Conservation (phyloP, 2,888 invertebrate species). For the Capitulum mitella region DNA sequence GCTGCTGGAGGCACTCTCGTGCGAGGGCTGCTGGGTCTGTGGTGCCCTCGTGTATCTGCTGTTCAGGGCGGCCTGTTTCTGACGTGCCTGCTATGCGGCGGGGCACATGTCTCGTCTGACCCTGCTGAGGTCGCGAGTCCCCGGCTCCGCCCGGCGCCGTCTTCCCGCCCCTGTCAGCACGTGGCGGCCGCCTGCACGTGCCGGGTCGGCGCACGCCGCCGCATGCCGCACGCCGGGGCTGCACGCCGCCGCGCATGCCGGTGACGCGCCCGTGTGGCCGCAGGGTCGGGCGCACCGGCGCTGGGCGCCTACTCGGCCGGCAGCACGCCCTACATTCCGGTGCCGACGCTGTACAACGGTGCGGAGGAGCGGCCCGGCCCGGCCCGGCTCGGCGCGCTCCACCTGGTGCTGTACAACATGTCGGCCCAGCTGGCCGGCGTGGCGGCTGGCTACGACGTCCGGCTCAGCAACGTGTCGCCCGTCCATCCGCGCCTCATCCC, state of each 20-base stretch:
- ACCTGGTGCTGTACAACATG: slow-evolving; percentile 73
- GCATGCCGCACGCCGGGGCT: background rate
- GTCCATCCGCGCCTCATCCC: slow-evolving; percentile 72
- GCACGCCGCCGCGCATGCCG: background rate
- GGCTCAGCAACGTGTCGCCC: slow-evolving; percentile 76
- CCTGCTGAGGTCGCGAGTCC: no score
- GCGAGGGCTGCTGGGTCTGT: no score
- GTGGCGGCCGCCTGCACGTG: background rate
- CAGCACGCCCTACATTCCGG: slow-evolving; percentile 51
- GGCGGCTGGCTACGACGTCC: slow-evolving; percentile 84
- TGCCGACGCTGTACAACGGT: slow-evolving; percentile 67
- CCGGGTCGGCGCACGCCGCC: background rate
- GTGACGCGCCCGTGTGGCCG: background rate
- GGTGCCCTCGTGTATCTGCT: no score
- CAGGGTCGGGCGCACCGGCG: slow-evolving; percentile 39
- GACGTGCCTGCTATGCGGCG: no score
- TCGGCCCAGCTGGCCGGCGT: slow-evolving; percentile 84
- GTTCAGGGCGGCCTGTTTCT: no score
- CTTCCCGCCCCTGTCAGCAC: background rate
- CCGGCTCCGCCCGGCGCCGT: no score
- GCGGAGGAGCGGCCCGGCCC: slow-evolving; percentile 30
- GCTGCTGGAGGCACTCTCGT: no score
- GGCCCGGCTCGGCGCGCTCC: slow-evolving; percentile 43
- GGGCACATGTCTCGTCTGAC: no score
- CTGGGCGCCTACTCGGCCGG: slow-evolving; percentile 40